Conservation (phyloP, 2,888 invertebrate genomes). For the Phaedon cochleariae region DNA sequence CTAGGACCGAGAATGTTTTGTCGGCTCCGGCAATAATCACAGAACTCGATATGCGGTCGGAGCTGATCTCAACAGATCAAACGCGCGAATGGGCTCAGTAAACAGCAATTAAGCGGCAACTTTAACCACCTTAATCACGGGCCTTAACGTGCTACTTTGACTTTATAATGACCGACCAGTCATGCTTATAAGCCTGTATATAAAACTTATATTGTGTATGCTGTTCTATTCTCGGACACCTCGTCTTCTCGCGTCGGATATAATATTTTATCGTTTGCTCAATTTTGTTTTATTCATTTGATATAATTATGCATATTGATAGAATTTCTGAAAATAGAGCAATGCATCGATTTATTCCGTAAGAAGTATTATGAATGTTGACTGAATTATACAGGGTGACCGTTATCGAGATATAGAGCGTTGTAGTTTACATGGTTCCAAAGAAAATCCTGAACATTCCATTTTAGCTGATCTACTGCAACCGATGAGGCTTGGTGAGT, state of each 20-base stretch:
- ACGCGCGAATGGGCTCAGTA: conserved; percentile 62
- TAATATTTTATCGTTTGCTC: conserved; percentile 24
- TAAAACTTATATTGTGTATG: conserved; percentile 37
- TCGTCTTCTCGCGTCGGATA: conserved; percentile 12
- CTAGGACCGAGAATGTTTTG: conserved; percentile 57
- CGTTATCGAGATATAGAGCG: no score
- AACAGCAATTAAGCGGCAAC: conserved; percentile 63
- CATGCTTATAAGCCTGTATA: conserved; percentile 55
- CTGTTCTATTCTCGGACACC: conserved; percentile 23
- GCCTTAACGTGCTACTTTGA: conserved; percentile 62
- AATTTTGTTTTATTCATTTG: background rate
- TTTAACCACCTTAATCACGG: conserved; percentile 62
- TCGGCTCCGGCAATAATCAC: conserved; percentile 61
- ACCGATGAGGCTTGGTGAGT: no score
- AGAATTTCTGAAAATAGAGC: no score
- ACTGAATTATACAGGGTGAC: no score
- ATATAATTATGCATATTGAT: no score
- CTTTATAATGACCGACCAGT: conserved; percentile 60
- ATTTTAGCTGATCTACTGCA: no score
- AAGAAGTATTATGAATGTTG: no score
- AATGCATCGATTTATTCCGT: no score
- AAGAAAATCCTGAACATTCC: no score
- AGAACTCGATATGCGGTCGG: conserved; percentile 58
- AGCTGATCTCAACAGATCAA: conserved; percentile 60
- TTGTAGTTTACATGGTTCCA: no score